These are phyloP conservation scores for Belonocnema kinseyi DNA, from an alignment of 1,140 invertebrate genomes.

Conservation along the genomic window DNA sequence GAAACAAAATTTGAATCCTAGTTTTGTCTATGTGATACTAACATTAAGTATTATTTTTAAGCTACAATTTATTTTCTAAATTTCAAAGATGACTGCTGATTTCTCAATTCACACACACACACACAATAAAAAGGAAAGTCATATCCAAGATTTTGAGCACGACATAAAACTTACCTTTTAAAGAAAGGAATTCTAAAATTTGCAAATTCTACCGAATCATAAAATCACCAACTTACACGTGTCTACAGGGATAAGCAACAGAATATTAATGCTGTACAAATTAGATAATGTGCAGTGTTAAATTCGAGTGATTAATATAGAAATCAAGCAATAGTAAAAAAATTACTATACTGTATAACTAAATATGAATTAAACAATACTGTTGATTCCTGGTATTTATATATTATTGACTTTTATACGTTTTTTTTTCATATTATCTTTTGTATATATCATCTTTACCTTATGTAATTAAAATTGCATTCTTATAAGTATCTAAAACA, in stretches of 20 bases:
- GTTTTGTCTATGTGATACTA: no score
- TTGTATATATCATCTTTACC: neutral
- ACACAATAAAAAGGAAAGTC: neutral
- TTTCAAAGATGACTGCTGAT: neutral
- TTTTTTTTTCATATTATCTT: neutral
- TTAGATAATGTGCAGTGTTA: slow-evolving; percentile 25
- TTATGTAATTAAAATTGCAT: no score
- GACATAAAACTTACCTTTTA: slow-evolving; percentile 35
- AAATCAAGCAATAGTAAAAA: neutral
- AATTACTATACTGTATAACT: neutral
- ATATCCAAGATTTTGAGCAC: neutral
- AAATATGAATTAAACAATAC: neutral
- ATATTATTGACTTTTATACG: neutral
- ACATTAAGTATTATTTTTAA: no score
- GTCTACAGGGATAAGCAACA: slow-evolving; percentile 20
- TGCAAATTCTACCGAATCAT: slow-evolving; percentile 14
- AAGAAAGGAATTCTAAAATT: slow-evolving; percentile 18
- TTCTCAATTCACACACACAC: neutral
- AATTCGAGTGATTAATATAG: slow-evolving; percentile 3
- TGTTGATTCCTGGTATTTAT: neutral
- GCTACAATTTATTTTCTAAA: neutral
- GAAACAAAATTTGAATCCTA: no score
- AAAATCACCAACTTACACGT: slow-evolving; percentile 24
- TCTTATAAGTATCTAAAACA: no score
- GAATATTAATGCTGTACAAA: slow-evolving; percentile 15